These are phyloP conservation scores for Mustela nigripes DNA, from an alignment of 2,113 vertebrate species.

Conservation along the genomic window DNA sequence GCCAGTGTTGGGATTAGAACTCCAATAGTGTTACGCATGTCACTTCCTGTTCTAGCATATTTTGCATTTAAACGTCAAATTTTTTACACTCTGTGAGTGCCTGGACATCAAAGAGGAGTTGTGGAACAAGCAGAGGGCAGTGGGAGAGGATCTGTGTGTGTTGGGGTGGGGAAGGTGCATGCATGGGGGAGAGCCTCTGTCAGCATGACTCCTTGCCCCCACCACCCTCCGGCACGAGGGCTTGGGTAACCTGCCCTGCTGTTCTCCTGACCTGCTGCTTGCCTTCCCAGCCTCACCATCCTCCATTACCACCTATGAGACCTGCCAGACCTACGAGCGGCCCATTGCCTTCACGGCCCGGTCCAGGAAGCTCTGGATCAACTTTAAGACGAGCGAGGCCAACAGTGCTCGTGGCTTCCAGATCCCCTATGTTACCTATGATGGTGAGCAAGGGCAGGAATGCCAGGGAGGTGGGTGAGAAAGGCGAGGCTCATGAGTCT, in stretches of 20 bases:
- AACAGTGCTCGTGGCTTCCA: constrained; percentile 98
- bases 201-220: not conserved
- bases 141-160: not conserved
- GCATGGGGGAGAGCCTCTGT: not conserved
- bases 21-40: not conserved
- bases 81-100: not conserved
- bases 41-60: not conserved
- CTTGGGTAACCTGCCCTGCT: not conserved
- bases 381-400: constrained; percentile 98
- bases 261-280: constrained; percentile 45
- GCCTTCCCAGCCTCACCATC: constrained; percentile 93
- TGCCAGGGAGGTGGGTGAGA: not conserved
- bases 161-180: not conserved
- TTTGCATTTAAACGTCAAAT: not conserved
- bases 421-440: constrained; percentile 98
- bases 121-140: not conserved
- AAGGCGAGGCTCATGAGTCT: not conserved
- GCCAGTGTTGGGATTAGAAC: not conserved
- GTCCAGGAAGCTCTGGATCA: constrained; percentile 98
- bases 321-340: constrained; percentile 98
- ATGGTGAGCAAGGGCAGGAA: constrained; percentile 89
- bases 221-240: not conserved
- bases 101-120: not conserved
- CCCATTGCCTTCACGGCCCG: constrained; percentile 98
- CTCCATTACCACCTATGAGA: constrained; percentile 99